Base-by-base conservation (phyloP, 2,888 invertebrate species). In the Drosophila paracracens region DNA sequence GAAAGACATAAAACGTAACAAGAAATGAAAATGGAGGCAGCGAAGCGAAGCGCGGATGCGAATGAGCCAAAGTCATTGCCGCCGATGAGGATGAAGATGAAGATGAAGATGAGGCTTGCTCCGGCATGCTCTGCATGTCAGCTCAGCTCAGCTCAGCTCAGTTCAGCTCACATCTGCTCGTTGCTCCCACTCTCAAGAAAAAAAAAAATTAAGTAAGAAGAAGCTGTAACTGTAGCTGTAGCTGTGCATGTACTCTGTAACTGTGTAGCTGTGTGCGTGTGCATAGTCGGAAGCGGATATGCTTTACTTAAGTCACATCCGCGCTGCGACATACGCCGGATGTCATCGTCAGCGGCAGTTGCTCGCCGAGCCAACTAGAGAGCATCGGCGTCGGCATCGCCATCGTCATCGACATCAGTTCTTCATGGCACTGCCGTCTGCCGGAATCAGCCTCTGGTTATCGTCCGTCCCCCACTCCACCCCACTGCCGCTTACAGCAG, bases 251-350 rank as follows among this genome's bases (percentile, higher is more conserved):
- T 58, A 54, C 53, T 66, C 31, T 62, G 25, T 54, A 21, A 33
- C 59, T 64, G 69, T 57, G 21, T 21, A 21, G 21, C 54, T 66
- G 62, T 85, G 67, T 74, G 74, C 70, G 77, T 76, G 76, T 79
- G 79, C 77, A 79, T 68, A 78, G 74, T 77, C 88, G 90, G 84
- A 91, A 90, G 78, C 89, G 91, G 91, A 91, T 88, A 89, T 92
- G 83, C 87, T 91, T 89, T 83, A 90, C 89, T 92, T 91, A 88
- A 81, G 90, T 85, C 83, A 83, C 91, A 84, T 91, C 91, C 91
- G 89, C 79, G 81, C 82, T 80, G 82, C 89, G 90, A 90, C 85
- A 89, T 80, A 89, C 88, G 89, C 85, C 85, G 85, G 85, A 85
- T 82, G 85, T 82, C 88, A 72, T 84, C 88, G 80, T 73, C 77